Conservation (phyloP, 2,888 invertebrate genomes). For the Patella ulyssiponensis region DNA sequence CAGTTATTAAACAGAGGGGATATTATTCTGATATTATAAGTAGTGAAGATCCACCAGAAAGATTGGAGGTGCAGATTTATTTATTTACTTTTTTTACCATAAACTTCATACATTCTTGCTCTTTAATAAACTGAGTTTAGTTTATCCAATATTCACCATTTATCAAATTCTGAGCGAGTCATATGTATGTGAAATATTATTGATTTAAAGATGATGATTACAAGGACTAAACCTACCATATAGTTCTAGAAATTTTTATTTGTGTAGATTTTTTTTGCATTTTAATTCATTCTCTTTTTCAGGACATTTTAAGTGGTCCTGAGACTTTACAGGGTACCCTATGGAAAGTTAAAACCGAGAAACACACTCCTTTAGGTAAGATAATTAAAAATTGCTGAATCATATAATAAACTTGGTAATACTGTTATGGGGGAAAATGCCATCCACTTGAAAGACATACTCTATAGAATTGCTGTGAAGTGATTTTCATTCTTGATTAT, state of each 20-base stretch:
- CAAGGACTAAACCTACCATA: no score
- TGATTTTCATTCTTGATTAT: no score
- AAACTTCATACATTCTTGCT: neutral
- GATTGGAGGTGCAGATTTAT: neutral
- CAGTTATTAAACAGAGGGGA: conserved; percentile 71
- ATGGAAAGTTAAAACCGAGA: conserved; percentile 69
- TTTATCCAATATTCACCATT: no score
- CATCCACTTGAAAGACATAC: no score
- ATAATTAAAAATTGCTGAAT: conserved; percentile 14
- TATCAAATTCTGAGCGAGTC: no score
- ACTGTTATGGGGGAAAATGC: neutral
- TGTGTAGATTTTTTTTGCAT: no score
- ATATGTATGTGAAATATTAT: no score
- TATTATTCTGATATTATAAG: conserved; percentile 70
- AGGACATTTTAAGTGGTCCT: conserved; percentile 67
- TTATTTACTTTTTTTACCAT: neutral
- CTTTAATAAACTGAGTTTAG: neutral
- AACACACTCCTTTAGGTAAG: conserved; percentile 67
- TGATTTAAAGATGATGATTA: no score
- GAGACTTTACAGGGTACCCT: conserved; percentile 63
- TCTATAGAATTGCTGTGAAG: no score
- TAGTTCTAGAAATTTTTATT: no score
- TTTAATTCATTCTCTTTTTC: conserved; percentile 31
- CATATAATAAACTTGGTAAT: neutral
- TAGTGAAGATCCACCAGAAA: conserved; percentile 45